These are phyloP conservation scores for Syrista parreyssii DNA, from an alignment of 2,888 invertebrate genomes.

Conservation along the genomic window DNA sequence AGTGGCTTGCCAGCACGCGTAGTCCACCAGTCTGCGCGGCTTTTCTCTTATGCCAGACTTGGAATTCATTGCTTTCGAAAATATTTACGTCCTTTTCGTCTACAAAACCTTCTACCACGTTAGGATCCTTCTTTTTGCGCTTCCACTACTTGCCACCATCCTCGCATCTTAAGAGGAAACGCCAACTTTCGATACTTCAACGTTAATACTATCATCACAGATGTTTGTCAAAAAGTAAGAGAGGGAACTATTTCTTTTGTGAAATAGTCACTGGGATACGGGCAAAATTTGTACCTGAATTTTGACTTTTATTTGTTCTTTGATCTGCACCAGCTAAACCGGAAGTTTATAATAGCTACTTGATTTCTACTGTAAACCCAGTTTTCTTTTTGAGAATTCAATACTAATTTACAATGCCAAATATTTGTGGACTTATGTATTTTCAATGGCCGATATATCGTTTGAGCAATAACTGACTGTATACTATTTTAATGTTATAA, in stretches of 20 bases:
- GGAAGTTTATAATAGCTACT: slow-evolving; percentile 13
- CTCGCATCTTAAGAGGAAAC: not conserved
- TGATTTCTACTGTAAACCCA: slow-evolving; percentile 12
- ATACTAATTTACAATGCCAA: not conserved
- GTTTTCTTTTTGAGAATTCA: not conserved
- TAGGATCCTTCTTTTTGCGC: not conserved
- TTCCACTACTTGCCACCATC: not conserved
- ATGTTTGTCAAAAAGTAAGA: not conserved
- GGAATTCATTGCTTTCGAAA: slow-evolving; percentile 47
- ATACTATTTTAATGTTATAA: not conserved
- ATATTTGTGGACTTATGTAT: not conserved
- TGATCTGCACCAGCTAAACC: slow-evolving; percentile 1
- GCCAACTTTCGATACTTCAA: not conserved
- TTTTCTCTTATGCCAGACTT: slow-evolving; percentile 6
- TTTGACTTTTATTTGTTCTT: not conserved
- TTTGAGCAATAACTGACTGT: too few species aligned
- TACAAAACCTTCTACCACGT: not conserved
- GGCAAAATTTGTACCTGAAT: not conserved
- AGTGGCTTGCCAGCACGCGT: slow-evolving; percentile 12
- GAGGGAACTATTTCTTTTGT: not conserved
- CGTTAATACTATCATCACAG: not conserved
- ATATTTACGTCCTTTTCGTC: slow-evolving; percentile 40
- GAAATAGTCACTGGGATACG: not conserved
- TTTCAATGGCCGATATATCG: too few species aligned
- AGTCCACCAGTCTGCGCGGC: not conserved